Percentiles rank a stretch among this genome's conserved stretches.
phyloP scores from a whole-genome alignment of 2,888 invertebrate genomes.

The Uloborus plumipes region DNA sequence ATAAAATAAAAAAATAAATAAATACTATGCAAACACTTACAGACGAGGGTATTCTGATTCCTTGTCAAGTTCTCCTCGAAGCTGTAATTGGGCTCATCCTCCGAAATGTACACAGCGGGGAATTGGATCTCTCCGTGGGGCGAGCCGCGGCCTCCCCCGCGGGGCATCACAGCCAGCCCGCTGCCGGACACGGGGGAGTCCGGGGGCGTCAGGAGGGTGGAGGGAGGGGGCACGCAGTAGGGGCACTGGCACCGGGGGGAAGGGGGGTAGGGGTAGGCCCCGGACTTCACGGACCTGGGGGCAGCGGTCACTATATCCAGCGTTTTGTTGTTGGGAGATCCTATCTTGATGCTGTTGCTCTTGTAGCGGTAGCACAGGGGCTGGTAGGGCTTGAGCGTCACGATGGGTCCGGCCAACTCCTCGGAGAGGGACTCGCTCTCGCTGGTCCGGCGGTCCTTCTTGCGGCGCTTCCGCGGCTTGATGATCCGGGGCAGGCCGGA shows the following conservation, averaged over 20 bases:
- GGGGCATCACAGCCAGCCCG: conserved; percentile 77
- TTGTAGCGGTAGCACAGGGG: conserved; percentile 70
- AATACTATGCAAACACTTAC: conserved; percentile 24
- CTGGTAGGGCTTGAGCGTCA: conserved; percentile 74
- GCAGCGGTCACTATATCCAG: conserved; percentile 6
- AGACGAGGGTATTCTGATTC: conserved; percentile 31
- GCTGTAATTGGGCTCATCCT: conserved; percentile 7
- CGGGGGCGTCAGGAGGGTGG: conserved; percentile 67
- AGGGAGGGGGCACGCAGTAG: conserved; percentile 67
- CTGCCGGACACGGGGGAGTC: conserved; percentile 66
- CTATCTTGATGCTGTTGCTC: conserved; percentile 65
- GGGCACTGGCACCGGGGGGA: conserved; percentile 57
- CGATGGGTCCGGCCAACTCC: conserved; percentile 66
- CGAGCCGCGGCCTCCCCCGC: conserved; percentile 81
- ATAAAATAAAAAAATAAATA: no score
- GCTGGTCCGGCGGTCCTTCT: conserved; percentile 78
- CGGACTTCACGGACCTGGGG: background rate
- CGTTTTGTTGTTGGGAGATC: conserved; percentile 12
- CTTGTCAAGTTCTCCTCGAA: conserved; percentile 15
- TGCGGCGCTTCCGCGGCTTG: conserved; percentile 88
- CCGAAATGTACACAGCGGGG: background rate
- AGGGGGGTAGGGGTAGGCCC: conserved; percentile 56
- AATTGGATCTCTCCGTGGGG: conserved; percentile 78
- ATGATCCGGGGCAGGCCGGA: conserved; percentile 78
- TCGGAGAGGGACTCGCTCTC: conserved; percentile 24